Percentiles rank a stretch among this genome's conserved stretches.
These are phyloP conservation scores for Lophius americanus DNA, from an alignment of 2,797 vertebrate species.

Conservation along the genomic window DNA sequence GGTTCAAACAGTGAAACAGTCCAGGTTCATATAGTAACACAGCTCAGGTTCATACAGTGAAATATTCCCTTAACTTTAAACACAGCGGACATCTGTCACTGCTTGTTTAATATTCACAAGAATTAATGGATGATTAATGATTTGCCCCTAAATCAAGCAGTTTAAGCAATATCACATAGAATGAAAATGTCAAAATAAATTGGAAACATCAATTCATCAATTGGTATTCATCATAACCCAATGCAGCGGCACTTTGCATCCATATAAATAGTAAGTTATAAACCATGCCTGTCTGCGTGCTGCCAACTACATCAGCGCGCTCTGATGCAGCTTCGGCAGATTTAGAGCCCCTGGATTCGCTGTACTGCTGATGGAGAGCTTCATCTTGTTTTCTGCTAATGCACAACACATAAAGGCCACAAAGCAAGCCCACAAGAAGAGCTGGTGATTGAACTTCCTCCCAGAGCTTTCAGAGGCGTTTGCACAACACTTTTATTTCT, in stretches of 20 bases:
- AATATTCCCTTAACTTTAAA: neutral
- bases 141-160: neutral
- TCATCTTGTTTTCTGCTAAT: slow-evolving; percentile 40
- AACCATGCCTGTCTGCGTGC: slow-evolving; percentile 39
- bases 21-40: no score
- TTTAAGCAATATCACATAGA: neutral
- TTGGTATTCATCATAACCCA: slow-evolving; percentile 19
- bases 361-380: slow-evolving; percentile 25
- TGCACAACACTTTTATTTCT: neutral
- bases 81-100: no score
- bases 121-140: neutral
- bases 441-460: slow-evolving; percentile 32
- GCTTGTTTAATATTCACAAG: neutral
- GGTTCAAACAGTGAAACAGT: no score
- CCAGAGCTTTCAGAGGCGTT: slow-evolving; percentile 8
- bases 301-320: slow-evolving; percentile 17
- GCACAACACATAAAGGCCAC: slow-evolving; percentile 39
- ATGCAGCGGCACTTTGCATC: slow-evolving; percentile 28
- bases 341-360: slow-evolving; percentile 38
- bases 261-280: slow-evolving; percentile 28
- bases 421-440: slow-evolving; percentile 36
- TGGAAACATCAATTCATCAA: neutral
- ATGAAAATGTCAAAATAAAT: neutral
- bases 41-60: no score
- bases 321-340: slow-evolving; percentile 41